phyloP scores from a whole-genome alignment of 2,888 invertebrate genomes.

The Drosophila nr. medialis region DNA sequence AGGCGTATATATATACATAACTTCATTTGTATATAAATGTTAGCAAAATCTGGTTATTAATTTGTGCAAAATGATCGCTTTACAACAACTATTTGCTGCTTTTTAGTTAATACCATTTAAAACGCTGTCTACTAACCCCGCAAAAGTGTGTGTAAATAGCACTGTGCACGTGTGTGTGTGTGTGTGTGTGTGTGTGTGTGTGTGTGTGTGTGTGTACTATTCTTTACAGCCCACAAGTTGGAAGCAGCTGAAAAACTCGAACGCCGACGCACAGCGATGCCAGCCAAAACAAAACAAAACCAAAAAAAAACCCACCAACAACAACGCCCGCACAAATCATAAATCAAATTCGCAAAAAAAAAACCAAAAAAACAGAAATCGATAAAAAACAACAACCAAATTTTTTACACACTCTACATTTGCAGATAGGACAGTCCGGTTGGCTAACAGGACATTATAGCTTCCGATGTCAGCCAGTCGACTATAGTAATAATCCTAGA shows the following conservation, averaged over 20 bases:
- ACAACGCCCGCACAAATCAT: constrained; percentile 18
- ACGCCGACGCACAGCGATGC: constrained; percentile 33
- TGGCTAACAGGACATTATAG: constrained; percentile 98
- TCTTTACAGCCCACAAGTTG: constrained; percentile 40
- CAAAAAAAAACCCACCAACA: constrained; percentile 8
- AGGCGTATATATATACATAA: constrained; percentile 24
- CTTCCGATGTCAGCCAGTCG: constrained; percentile 97
- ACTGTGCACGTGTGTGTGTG: constrained; percentile 11
- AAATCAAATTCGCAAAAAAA: constrained; percentile 21
- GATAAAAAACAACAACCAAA: constrained; percentile 23
- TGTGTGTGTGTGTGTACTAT: constrained; percentile 15
- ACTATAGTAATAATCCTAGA: constrained; percentile 96
- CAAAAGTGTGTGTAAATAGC: constrained; percentile 27
- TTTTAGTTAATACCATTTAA: constrained; percentile 54
- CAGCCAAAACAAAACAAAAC: constrained; percentile 14
- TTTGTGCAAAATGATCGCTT: constrained; percentile 55
- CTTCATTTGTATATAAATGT: constrained; percentile 65
- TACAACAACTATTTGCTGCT: constrained; percentile 48
- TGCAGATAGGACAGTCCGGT: constrained; percentile 94
- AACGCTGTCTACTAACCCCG: constrained; percentile 69
- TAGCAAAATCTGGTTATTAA: constrained; percentile 64
- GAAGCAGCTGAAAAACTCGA: constrained; percentile 25
- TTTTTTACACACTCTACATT: constrained; percentile 75
- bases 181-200: constrained; percentile 11
- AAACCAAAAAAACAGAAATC: constrained; percentile 2